Percentiles rank a stretch among this genome's conserved stretches.
Evolutionary conservation across 2,888 invertebrate genomes (phyloP).

Genomic region (Eumacrocentrus americanus): DNA sequence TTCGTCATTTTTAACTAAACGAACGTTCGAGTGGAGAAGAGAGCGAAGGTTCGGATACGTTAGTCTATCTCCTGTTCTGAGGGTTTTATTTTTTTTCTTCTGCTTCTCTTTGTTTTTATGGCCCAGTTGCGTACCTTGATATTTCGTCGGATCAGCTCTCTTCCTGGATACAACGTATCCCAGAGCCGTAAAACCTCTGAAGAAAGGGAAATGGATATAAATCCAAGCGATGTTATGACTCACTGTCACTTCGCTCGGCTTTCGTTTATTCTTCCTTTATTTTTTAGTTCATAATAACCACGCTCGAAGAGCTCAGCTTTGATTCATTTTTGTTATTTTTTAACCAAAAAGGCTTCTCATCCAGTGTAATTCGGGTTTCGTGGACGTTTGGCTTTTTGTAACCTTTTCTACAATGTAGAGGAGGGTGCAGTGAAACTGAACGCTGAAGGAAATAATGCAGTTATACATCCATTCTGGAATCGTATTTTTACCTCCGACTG

Average conservation of each 20-base stretch:
- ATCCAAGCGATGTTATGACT: slow-evolving; percentile 1
- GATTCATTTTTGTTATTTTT: background rate
- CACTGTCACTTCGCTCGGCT: slow-evolving; percentile 5
- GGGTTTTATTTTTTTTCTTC: slow-evolving; percentile 11
- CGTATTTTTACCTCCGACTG: no score
- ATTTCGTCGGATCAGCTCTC: background rate
- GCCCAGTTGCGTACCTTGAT: slow-evolving; percentile 12
- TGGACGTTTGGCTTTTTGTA: no score
- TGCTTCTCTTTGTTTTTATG: slow-evolving; percentile 5
- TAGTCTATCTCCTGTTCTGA: background rate
- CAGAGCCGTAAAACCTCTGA: slow-evolving; percentile 5
- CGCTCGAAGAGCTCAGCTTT: no score
- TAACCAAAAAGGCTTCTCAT: no score
- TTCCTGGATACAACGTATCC: background rate
- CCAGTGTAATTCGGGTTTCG: no score
- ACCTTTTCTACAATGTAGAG: no score
- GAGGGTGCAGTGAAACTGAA: no score
- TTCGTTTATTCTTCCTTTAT: background rate
- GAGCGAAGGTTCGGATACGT: background rate
- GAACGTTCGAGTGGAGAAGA: slow-evolving; percentile 12
- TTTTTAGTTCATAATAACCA: no score
- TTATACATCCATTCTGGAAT: no score
- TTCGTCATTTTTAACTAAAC: slow-evolving; percentile 39
- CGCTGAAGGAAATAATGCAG: no score
- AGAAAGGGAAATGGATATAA: slow-evolving; percentile 10